Base-by-base conservation (phyloP, 2,113 vertebrate genomes). In the Apodemus speciosus region DNA sequence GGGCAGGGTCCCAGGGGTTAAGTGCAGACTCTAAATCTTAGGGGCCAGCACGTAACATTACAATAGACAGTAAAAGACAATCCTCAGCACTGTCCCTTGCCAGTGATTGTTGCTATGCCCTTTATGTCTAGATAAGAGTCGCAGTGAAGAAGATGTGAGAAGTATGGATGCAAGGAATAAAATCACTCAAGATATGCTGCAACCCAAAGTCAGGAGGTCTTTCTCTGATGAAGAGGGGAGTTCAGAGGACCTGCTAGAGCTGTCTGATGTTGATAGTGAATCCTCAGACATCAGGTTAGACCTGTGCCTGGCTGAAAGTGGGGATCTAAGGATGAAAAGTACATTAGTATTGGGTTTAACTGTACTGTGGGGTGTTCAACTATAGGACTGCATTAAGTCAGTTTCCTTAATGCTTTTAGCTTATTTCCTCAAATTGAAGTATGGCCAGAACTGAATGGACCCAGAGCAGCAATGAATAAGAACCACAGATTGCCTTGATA, bases 161-260 rank as follows among this genome's bases (percentile, higher is more conserved):
- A 99, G 98, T 97, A 99, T 99, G 99, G 99, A 99, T 93, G 98
- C 98, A 89, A 98, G 99, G 72, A 99, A 99, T 97, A 99, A 99
- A 98, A 99, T 99, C 92, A 99, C 99, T 62, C 99, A 99, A 98
- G 99, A 99, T 97, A 99, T 99, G 99, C 94, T 99, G 97, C 99
- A 99, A 96, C 99, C 99, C 8, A 99, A 98, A 96, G 98, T 99
- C 32, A 98, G 99, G 89, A 98, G 99, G 75, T 99, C 98, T 4
- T 99, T 99, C 92, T 99, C 99, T 1, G 99, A 99, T 0, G 99
- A 99, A 96, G 99, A 99, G 64, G 99, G 98, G 79, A 99, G 99
- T 95, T 99, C 99, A 3, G 99, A 99, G 97, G 99, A 99, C 94
- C 98, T 99, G 43, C 97, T 99, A 95, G 99, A 99, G 38, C 97